These are phyloP conservation scores for Crenuchus spilurus DNA, from an alignment of 2,797 vertebrate species.

Conservation along the genomic window DNA sequence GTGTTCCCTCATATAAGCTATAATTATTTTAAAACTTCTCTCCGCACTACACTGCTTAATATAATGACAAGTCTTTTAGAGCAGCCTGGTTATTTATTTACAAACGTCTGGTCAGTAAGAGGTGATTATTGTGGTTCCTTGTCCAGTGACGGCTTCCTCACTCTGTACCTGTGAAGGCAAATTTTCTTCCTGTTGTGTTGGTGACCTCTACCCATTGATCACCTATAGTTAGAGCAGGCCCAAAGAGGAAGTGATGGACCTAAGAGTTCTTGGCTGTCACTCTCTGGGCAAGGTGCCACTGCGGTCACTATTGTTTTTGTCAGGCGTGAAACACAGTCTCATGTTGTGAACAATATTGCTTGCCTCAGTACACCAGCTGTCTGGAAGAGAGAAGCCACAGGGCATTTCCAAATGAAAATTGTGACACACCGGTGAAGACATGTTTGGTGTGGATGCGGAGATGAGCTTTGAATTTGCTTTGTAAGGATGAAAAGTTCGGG, in stretches of 20 bases:
- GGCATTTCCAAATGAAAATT: slow-evolving; percentile 63
- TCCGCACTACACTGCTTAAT: neutral
- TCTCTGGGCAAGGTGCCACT: slow-evolving; percentile 54
- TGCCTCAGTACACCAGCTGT: slow-evolving; percentile 70
- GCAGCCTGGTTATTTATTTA: neutral
- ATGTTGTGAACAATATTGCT: slow-evolving; percentile 56
- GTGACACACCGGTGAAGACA: slow-evolving; percentile 38
- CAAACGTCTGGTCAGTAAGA: neutral
- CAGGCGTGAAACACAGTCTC: slow-evolving; percentile 57
- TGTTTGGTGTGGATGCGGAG: neutral
- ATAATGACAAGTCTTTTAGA: neutral
- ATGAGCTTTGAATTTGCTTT: neutral
- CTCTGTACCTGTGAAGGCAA: neutral
- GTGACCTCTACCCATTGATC: neutral
- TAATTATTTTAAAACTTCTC: neutral
- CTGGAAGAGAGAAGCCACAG: slow-evolving; percentile 55
- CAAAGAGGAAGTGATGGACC: slow-evolving; percentile 32
- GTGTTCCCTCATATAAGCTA: neutral
- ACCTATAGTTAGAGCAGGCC: slow-evolving; percentile 48
- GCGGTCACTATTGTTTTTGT: slow-evolving; percentile 58
- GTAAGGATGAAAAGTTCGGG: slow-evolving; percentile 8
- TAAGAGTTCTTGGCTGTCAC: slow-evolving; percentile 52
- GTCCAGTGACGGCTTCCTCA: neutral
- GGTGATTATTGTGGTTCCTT: neutral
- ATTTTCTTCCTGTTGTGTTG: neutral